phyloP scores from a whole-genome alignment of 2,797 vertebrate genomes.

The Antrozous pallidus region DNA sequence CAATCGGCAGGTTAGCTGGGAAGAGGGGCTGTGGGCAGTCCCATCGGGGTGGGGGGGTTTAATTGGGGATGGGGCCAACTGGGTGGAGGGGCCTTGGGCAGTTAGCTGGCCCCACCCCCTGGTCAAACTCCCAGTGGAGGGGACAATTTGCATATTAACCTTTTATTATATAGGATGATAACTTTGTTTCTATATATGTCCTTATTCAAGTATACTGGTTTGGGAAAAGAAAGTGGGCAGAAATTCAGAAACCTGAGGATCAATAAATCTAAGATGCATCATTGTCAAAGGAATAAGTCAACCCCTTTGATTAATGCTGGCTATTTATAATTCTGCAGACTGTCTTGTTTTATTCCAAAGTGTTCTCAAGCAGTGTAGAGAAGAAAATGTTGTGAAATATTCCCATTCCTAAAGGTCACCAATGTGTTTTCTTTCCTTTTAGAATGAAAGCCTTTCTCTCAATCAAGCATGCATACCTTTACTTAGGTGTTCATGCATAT shows the following conservation, averaged over 20 bases:
- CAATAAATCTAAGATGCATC: conserved; percentile 13
- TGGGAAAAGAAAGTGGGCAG: conserved; percentile 11
- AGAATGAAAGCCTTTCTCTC: conserved; percentile 8
- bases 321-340: conserved; percentile 5
- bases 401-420: neutral
- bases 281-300: neutral
- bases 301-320: neutral
- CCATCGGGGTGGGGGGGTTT: no score
- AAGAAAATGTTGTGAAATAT: neutral
- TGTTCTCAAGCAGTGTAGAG: neutral
- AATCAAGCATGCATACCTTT: neutral
- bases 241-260: conserved; percentile 13
- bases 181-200: neutral
- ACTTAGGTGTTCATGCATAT: neutral
- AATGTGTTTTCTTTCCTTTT: neutral
- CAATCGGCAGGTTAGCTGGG: no score
- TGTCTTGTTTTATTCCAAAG: neutral
- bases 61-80: no score
- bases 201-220: conserved; percentile 6
- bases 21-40: no score
- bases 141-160: no score
- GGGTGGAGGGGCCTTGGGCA: no score
- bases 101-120: no score
- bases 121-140: no score
- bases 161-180: neutral